Conservation (phyloP, 2,113 vertebrate genomes). For the Urocitellus parryii region DNA sequence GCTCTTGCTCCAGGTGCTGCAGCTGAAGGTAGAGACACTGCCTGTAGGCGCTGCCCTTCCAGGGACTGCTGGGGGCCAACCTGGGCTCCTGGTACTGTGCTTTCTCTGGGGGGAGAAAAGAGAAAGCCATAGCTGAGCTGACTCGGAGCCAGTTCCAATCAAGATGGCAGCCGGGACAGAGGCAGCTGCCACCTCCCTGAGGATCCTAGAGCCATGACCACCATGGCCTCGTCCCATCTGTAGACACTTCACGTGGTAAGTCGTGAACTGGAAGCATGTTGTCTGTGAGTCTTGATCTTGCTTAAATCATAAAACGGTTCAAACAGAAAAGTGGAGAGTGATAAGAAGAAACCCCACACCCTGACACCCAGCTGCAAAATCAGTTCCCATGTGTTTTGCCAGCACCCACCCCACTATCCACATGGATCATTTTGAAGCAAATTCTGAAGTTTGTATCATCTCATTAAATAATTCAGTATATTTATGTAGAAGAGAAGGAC, state of each 20-base stretch:
- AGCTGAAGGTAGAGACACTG: constrained; percentile 92
- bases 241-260: neutral
- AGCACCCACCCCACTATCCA: neutral
- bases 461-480: neutral
- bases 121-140: neutral
- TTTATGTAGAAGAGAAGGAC: neutral
- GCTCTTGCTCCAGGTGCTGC: constrained; percentile 90
- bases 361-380: neutral
- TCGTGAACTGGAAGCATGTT: neutral
- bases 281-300: neutral
- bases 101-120: constrained; percentile 77
- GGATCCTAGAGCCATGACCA: neutral
- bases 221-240: neutral
- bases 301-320: neutral
- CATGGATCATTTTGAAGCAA: neutral
- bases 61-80: constrained; percentile 75
- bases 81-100: constrained; percentile 79
- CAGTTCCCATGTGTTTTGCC: neutral
- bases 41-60: constrained; percentile 87
- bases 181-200: too few relatives aligned
- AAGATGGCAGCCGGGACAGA: neutral
- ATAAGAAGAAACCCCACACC: neutral
- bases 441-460: neutral
- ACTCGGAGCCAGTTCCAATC: neutral
- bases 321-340: neutral